These are phyloP conservation scores for Polylopha cassiicola DNA, from an alignment of 2,888 invertebrate genomes.

Conservation along the genomic window DNA sequence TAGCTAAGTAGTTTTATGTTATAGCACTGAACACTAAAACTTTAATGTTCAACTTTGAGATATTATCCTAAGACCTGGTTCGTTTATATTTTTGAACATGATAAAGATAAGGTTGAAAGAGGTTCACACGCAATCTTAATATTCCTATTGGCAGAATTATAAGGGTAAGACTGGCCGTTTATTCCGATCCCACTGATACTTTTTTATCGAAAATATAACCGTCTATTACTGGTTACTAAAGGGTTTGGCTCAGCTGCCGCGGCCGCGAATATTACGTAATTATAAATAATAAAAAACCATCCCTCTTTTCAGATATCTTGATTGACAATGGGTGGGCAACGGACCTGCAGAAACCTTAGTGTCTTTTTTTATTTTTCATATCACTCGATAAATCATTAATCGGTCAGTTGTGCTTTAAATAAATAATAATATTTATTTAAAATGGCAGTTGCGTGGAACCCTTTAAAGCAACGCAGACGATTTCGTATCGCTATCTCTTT, in stretches of 20 bases:
- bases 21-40: no score
- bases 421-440: slow-evolving; percentile 24
- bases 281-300: slow-evolving; percentile 19
- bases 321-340: slow-evolving; percentile 21
- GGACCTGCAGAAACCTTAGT: slow-evolving; percentile 1
- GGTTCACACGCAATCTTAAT: no score
- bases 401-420: slow-evolving; percentile 22
- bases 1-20: no score
- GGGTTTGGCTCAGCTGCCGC: slow-evolving; percentile 15
- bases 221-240: neutral
- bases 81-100: no score
- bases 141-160: no score
- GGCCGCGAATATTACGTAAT: slow-evolving; percentile 16
- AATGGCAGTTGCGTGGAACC: slow-evolving; percentile 12
- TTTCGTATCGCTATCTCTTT: neutral
- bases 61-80: no score
- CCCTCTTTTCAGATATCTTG: slow-evolving; percentile 16
- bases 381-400: slow-evolving; percentile 25
- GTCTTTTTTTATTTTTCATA: slow-evolving; percentile 10
- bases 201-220: no score
- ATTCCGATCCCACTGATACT: no score
- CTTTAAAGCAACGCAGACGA: neutral
- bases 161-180: no score
- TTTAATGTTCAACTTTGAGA: no score
- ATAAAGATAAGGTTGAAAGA: no score